phyloP scores from a whole-genome alignment of 2,113 vertebrate genomes.

The Rousettus leschenaultii region DNA sequence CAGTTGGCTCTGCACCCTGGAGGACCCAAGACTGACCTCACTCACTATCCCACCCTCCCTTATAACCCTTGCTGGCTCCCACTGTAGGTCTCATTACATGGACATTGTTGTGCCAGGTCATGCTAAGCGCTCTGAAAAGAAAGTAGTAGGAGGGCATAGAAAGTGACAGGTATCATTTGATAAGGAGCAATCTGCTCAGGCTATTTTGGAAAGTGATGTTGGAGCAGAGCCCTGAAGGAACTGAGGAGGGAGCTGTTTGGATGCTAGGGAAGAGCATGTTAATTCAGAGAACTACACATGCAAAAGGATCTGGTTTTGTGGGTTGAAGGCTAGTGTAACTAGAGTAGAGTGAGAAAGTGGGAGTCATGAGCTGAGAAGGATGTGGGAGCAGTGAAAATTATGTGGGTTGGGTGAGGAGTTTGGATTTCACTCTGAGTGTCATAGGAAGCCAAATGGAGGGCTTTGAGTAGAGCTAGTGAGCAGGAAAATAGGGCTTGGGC shows the following conservation, averaged over 20 bases:
- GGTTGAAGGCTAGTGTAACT: not conserved
- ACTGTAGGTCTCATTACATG: accelerated
- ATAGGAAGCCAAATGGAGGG: not conserved
- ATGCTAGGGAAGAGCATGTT: not conserved
- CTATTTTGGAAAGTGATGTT: accelerated
- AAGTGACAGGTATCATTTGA: accelerated
- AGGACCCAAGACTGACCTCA: not conserved
- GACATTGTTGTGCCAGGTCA: not conserved
- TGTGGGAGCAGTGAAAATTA: accelerated
- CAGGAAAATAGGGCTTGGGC: not conserved
- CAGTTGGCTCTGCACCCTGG: not conserved
- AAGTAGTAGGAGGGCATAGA: not conserved
- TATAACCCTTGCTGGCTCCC: not conserved
- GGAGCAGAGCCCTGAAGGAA: not conserved
- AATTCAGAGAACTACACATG: not conserved
- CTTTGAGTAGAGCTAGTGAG: not conserved
- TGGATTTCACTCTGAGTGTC: not conserved
- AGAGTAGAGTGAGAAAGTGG: no score
- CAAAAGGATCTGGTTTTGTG: not conserved
- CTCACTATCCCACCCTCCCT: not conserved
- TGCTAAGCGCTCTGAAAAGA: not conserved
- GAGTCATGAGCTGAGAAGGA: not conserved
- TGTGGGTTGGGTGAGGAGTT: not conserved
- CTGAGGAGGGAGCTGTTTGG: not conserved
- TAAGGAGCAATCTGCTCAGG: not conserved